phyloP scores from a whole-genome alignment of 2,888 invertebrate species.

The Ischnus inquisitorius region DNA sequence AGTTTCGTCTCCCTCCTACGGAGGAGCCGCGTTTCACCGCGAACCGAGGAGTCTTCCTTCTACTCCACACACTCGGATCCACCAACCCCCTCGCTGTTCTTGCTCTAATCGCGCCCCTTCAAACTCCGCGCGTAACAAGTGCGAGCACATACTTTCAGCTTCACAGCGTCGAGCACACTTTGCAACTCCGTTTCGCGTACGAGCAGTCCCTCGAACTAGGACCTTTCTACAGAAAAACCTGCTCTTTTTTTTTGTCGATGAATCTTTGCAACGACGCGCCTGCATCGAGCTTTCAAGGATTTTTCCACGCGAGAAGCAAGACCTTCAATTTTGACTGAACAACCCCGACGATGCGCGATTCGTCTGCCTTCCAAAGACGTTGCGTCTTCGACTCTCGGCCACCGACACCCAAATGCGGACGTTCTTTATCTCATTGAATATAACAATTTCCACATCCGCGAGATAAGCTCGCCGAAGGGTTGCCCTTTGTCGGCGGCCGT shows the following conservation, averaged over 20 bases:
- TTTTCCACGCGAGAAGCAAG: not conserved
- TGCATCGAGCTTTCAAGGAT: slow-evolving; percentile 19
- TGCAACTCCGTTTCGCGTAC: not conserved
- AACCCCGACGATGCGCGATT: slow-evolving; percentile 71
- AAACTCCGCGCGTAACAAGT: not conserved
- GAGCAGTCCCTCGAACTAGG: not conserved
- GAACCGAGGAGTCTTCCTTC: slow-evolving; percentile 22
- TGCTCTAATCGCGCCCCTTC: not conserved
- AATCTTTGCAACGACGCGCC: slow-evolving; percentile 4
- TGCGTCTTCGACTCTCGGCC: not conserved
- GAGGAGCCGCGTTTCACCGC: slow-evolving; percentile 29
- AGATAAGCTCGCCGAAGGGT: slow-evolving; percentile 74
- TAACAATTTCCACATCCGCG: slow-evolving; percentile 75
- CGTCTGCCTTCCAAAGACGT: slow-evolving; percentile 56
- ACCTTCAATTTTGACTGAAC: slow-evolving; percentile 67
- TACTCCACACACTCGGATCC: slow-evolving; percentile 8
- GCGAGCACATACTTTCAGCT: slow-evolving; percentile 14
- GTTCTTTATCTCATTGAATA: slow-evolving; percentile 72
- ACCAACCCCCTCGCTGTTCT: slow-evolving; percentile 10
- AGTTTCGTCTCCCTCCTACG: slow-evolving; percentile 43
- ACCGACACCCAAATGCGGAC: slow-evolving; percentile 63
- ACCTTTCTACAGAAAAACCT: not conserved
- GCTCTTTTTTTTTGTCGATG: slow-evolving; percentile 6
- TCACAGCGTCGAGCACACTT: slow-evolving; percentile 6
- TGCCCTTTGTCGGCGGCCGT: slow-evolving; percentile 57